phyloP scores from a whole-genome alignment of 2,797 vertebrate species.

The Diplodus sargus region DNA sequence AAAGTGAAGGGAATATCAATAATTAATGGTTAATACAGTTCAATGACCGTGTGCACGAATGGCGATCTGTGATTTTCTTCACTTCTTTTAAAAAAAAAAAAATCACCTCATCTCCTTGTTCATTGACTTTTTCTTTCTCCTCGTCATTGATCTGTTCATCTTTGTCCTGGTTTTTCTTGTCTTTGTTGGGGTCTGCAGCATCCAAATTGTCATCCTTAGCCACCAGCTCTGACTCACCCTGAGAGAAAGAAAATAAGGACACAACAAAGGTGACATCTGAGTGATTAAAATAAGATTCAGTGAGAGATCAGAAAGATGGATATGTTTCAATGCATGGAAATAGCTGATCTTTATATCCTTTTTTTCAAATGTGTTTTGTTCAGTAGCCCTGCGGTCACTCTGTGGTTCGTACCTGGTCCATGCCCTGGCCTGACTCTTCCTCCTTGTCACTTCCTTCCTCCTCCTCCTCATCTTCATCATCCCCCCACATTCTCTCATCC shows the following conservation, averaged over 20 bases:
- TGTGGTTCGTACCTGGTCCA: slow-evolving; percentile 91
- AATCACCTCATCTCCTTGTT: slow-evolving; percentile 93
- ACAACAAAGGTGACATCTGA: neutral
- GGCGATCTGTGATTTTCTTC: neutral
- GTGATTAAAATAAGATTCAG: neutral
- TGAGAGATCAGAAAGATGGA: neutral
- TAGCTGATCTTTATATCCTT: too few species aligned
- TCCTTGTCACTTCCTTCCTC: slow-evolving; percentile 85
- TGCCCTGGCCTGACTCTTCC: slow-evolving; percentile 94
- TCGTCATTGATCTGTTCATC: slow-evolving; percentile 80
- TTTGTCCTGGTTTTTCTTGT: slow-evolving; percentile 86
- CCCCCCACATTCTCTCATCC: slow-evolving; percentile 97
- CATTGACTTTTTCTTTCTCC: slow-evolving; percentile 91
- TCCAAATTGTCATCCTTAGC: slow-evolving; percentile 94
- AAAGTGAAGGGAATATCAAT: neutral
- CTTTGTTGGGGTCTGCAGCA: slow-evolving; percentile 85
- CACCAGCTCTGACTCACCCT: slow-evolving; percentile 94
- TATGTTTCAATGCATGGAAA: neutral
- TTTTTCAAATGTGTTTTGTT: neutral
- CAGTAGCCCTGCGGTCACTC: too few species aligned
- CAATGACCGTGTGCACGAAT: neutral
- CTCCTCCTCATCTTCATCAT: slow-evolving; percentile 86
- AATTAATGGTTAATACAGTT: neutral
- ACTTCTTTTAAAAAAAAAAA: neutral
- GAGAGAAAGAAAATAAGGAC: slow-evolving; percentile 20